Conservation (phyloP, 2,888 invertebrate genomes). For the Drosophila melanocephala region DNA sequence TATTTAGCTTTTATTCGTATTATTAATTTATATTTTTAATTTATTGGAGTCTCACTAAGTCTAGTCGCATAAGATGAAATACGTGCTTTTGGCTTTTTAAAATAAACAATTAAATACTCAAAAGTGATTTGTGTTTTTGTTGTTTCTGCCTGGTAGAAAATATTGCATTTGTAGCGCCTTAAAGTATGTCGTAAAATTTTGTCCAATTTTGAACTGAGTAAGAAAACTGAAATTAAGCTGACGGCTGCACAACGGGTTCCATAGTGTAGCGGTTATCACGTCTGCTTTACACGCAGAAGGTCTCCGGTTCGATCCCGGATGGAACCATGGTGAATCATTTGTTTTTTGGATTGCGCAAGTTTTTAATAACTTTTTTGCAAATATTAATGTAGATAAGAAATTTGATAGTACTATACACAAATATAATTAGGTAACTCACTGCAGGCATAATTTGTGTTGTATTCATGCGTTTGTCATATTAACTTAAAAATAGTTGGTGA, state of each 20-base stretch:
- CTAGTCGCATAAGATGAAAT: conserved; percentile 34
- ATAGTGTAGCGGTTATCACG: conserved; percentile 86
- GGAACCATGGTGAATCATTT: conserved; percentile 35
- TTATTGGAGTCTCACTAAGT: conserved; percentile 51
- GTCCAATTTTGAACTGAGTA: background rate
- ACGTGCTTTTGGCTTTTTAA: conserved; percentile 72
- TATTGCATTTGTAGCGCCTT: background rate
- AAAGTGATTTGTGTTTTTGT: background rate
- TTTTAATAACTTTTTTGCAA: background rate
- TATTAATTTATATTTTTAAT: conserved; percentile 47
- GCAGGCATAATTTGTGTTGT: background rate
- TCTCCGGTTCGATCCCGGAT: conserved; percentile 85
- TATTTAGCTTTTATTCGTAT: conserved; percentile 43
- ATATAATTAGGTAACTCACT: background rate
- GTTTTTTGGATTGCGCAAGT: background rate
- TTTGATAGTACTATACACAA: background rate
- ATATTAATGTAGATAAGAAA: background rate
- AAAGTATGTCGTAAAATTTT: conserved; percentile 20
- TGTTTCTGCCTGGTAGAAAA: background rate
- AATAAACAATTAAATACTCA: conserved; percentile 51
- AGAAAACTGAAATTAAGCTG: conserved; percentile 59
- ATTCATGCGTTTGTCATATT: background rate
- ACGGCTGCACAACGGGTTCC: conserved; percentile 58
- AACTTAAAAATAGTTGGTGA: background rate
- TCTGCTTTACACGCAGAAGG: conserved; percentile 86